phyloP scores from a whole-genome alignment of 2,797 vertebrate genomes.

The Pampus argenteus region DNA sequence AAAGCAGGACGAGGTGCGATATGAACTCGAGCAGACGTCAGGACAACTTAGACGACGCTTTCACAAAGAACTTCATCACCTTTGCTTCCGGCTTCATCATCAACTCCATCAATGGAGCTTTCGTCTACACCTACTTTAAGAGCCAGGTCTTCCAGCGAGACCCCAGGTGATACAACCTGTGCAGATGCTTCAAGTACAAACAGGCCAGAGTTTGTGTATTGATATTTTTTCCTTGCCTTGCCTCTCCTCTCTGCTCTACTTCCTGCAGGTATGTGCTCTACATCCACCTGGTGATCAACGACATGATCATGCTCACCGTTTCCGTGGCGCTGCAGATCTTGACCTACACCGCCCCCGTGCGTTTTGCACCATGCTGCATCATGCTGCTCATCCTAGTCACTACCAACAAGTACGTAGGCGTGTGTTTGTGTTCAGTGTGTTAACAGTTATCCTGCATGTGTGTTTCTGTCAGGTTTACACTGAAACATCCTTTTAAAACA shows the following conservation, averaged over 20 bases:
- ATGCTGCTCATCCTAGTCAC: constrained; percentile 29
- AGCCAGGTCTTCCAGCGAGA: constrained; percentile 54
- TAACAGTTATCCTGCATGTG: too few species aligned
- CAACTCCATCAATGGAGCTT: constrained; percentile 64
- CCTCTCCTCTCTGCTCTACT: background rate
- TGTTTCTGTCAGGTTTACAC: too few species aligned
- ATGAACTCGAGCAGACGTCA: constrained; percentile 63
- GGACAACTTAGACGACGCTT: constrained; percentile 31
- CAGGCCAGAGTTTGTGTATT: background rate
- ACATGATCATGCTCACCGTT: constrained; percentile 66
- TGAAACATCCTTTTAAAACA: too few species aligned
- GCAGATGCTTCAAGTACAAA: background rate
- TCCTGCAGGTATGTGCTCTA: constrained; percentile 72
- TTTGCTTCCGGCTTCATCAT: constrained; percentile 51
- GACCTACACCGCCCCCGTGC: constrained; percentile 24
- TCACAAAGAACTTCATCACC: constrained; percentile 63
- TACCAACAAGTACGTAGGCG: constrained; percentile 28
- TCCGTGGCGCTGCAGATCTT: constrained; percentile 55
- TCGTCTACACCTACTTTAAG: constrained; percentile 69
- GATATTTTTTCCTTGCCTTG: too few species aligned
- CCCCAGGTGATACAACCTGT: constrained; percentile 39
- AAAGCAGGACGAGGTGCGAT: background rate
- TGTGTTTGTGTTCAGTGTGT: background rate
- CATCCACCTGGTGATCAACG: constrained; percentile 76
- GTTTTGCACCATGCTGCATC: constrained; percentile 49